Conservation (phyloP, 2,797 vertebrate genomes). For the Labroides dimidiatus region DNA sequence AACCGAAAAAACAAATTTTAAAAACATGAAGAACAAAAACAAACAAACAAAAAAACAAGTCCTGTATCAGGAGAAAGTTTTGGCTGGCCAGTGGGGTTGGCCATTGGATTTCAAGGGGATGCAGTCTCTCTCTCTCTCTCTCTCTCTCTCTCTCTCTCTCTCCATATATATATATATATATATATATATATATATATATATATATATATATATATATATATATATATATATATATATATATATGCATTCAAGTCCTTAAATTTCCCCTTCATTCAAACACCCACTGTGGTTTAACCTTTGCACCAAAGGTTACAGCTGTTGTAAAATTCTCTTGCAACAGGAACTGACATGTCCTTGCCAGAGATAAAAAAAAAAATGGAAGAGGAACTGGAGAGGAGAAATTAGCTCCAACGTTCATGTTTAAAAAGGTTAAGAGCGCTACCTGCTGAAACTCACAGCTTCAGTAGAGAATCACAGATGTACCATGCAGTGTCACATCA, state of each 20-base stretch:
- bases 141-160: no score
- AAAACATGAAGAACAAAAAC: no score
- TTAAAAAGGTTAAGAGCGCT: constrained; percentile 11
- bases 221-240: no score
- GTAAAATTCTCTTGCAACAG: constrained; percentile 37
- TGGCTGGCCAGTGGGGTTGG: no score
- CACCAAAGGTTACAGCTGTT: not conserved
- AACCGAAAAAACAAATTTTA: no score
- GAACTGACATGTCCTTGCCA: constrained; percentile 41
- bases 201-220: no score
- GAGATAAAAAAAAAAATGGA: constrained; percentile 22
- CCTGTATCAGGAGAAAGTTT: no score
- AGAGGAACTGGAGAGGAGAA: constrained; percentile 42
- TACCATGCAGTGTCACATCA: not conserved
- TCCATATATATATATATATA: no score
- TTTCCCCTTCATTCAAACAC: not conserved
- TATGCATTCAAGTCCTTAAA: not conserved
- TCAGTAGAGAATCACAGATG: not conserved
- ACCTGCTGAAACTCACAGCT: constrained; percentile 6
- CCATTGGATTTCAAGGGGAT: no score
- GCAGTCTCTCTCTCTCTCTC: no score
- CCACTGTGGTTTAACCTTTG: not conserved
- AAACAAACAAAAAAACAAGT: no score
- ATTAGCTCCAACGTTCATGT: not conserved
- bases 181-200: no score